These are phyloP conservation scores for Druceiella hillmani DNA, from an alignment of 2,888 invertebrate genomes.

Conservation along the genomic window DNA sequence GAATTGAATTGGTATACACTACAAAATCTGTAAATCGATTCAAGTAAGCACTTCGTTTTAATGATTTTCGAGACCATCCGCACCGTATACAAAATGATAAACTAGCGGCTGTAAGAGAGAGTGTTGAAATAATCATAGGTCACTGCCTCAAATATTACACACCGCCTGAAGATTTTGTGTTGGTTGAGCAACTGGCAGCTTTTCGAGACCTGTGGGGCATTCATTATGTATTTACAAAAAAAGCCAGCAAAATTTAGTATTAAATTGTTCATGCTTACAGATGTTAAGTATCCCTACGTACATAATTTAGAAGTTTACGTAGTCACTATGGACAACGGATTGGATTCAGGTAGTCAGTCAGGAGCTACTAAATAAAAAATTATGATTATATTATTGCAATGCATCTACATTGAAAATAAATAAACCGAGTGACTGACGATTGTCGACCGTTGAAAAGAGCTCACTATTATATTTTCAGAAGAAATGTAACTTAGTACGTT, in stretches of 20 bases:
- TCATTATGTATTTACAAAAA: background rate
- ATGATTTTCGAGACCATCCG: background rate
- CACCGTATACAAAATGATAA: background rate
- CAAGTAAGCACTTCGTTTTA: background rate
- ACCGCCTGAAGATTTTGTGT: background rate
- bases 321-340: slow-evolving; percentile 1
- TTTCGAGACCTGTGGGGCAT: background rate
- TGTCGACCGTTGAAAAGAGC: background rate
- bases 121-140: background rate
- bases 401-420: too few relatives aligned
- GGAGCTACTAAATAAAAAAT: background rate
- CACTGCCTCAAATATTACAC: slow-evolving; percentile 1
- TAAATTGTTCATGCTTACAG: background rate
- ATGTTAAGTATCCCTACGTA: background rate
- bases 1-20: background rate
- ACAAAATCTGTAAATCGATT: background rate
- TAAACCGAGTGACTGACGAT: background rate
- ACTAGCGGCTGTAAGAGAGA: background rate
- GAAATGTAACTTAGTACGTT: background rate
- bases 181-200: background rate
- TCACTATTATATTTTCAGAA: background rate
- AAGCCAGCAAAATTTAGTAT: slow-evolving; percentile 1
- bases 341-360: background rate
- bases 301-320: background rate
- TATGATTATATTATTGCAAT: too few relatives aligned